phyloP scores from a whole-genome alignment of 2,888 invertebrate species.

The Acanthosepion esculentum region DNA sequence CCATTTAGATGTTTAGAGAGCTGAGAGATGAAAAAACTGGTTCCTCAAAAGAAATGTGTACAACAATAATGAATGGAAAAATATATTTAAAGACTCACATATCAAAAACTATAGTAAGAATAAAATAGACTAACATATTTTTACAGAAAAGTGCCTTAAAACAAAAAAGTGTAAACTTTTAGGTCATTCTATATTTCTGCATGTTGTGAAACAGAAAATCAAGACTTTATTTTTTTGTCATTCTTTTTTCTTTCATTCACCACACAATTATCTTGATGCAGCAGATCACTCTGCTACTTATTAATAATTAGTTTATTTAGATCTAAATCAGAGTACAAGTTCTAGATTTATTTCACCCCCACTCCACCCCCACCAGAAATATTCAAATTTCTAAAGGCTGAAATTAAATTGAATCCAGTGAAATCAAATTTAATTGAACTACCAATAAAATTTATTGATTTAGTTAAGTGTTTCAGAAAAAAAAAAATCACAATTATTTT shows the following conservation, averaged over 20 bases:
- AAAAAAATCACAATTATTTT: neutral
- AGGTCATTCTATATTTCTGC: too few species aligned
- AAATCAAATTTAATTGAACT: neutral
- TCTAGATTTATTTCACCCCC: neutral
- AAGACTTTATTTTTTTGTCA: too few species aligned
- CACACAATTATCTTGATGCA: neutral
- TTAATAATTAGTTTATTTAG: neutral
- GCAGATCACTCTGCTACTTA: neutral
- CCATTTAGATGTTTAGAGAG: too few species aligned
- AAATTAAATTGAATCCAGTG: neutral
- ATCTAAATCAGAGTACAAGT: neutral
- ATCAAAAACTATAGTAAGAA: too few species aligned
- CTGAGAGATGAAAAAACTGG: too few species aligned
- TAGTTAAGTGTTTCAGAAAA: neutral
- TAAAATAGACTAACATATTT: too few species aligned
- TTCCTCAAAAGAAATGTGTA: too few species aligned
- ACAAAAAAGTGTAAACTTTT: too few species aligned
- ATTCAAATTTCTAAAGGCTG: neutral
- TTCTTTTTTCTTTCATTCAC: neutral
- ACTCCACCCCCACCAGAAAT: neutral
- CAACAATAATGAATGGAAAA: too few species aligned
- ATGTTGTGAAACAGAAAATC: too few species aligned
- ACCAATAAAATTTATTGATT: neutral
- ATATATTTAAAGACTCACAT: too few species aligned
- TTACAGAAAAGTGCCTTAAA: too few species aligned